Evolutionary conservation across 1,140 invertebrate species (phyloP), one percentile per base, ranked within the genome.

Genomic region (Drosophila baimaii): DNA sequence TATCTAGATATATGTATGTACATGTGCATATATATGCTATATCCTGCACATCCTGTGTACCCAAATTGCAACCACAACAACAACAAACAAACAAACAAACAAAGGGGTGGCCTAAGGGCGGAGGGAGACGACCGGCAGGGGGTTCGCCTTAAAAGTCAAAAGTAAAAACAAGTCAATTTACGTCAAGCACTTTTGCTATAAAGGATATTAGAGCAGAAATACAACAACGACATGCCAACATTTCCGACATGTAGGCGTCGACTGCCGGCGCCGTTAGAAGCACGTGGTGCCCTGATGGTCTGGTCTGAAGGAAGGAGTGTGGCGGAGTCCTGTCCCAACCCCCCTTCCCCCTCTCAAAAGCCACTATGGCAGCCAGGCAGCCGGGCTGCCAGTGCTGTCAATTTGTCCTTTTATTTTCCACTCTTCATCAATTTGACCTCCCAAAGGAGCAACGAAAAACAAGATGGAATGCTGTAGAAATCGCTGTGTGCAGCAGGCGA

Each of bases 91-190:
- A 76, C 63, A 55, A 58, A 58, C 41, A 39, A 41, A 15, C 17
- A 51, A 39, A 17, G 23, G 23, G 33, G 23, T 5, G 8, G 4
- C 1, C 13, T 3, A 5, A 10, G n/a, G 1, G 0, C 9, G 59
- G 3, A 25, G 17, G n/a, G 9, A 15, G 7, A 0, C 9, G 57
- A 1, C 29, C 19, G 21, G 19, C 13, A 39, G 9, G 43, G 25
- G 35, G 59, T 35, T 35, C 63, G 84, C 73, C 82, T 89, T 89
- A 89, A 89, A 89, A 89, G 84, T 89, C 84, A 89, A 89, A 89
- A 89, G 84, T 89, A 89, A 89, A 89, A 89, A 89, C 84, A 89
- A 89, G 84, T 89, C 84, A 89, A 89, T 89, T 89, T 89, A 89
- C 84, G 84, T 89, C 84, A 89, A 89, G 84, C 84, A 89, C 84